A percentile compares a stretch with the other conserved stretches of the same genome.
These are phyloP conservation scores for Chrysomallon squamiferum DNA, from an alignment of 1,140 invertebrate genomes.

Conservation along the genomic window DNA sequence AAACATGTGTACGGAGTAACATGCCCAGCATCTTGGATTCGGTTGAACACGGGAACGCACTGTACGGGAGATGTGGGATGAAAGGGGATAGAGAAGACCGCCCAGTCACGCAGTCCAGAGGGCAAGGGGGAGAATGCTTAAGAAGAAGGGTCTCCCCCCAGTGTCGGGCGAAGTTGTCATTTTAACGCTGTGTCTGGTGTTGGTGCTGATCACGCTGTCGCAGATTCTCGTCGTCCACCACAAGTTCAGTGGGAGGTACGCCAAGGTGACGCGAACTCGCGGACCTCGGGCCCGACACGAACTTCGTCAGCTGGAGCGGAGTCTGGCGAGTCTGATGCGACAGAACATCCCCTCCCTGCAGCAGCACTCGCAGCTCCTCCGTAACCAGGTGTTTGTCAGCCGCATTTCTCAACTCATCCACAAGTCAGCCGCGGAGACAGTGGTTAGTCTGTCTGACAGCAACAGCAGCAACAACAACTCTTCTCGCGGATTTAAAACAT, in stretches of 20 bases:
- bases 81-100: not conserved
- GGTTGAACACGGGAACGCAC: too few species aligned
- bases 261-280: not conserved
- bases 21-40: too few species aligned
- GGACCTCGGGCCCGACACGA: constrained; percentile 11
- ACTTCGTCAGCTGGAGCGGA: constrained; percentile 17
- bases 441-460: too few species aligned
- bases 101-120: not conserved
- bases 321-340: constrained; percentile 14
- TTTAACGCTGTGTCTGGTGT: constrained; percentile 14
- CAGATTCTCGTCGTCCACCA: constrained; percentile 30
- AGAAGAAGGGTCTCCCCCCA: not conserved
- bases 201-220: constrained; percentile 25
- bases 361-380: constrained; percentile 12
- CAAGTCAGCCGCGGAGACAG: constrained; percentile 7
- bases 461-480: too few species aligned
- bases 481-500: too few species aligned
- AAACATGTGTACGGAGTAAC: too few species aligned
- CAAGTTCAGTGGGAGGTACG: constrained; percentile 23
- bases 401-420: constrained; percentile 14
- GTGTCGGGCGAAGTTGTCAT: constrained; percentile 15
- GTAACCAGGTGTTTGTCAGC: constrained; percentile 15
- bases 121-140: constrained; percentile 1
- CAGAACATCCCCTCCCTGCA: constrained; percentile 13
- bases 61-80: not conserved